These are phyloP conservation scores for Archilochus colubris DNA, from an alignment of 2,113 vertebrate genomes.

Conservation along the genomic window DNA sequence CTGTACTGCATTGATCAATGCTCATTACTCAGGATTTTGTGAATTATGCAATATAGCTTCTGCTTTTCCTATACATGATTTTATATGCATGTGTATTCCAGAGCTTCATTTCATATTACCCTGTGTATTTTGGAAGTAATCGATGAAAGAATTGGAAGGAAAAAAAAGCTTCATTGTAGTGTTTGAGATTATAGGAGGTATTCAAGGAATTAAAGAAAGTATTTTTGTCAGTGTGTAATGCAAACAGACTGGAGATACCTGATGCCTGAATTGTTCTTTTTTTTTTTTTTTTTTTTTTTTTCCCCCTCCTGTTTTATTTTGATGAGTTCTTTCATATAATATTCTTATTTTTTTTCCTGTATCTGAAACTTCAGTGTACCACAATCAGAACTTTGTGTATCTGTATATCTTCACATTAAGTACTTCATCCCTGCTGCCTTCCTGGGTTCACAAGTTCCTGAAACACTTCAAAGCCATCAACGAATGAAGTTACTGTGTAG, in stretches of 20 bases:
- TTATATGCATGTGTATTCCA: neutral
- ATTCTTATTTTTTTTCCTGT: neutral
- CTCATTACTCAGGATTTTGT: neutral
- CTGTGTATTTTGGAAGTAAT: neutral
- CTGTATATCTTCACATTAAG: neutral
- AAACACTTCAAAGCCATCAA: neutral
- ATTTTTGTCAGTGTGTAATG: neutral
- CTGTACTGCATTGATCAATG: neutral
- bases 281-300: too few species aligned
- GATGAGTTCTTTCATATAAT: neutral
- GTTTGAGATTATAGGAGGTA: neutral
- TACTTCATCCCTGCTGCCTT: neutral
- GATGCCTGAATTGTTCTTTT: neutral
- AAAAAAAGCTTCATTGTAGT: neutral
- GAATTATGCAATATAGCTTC: neutral
- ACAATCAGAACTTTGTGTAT: neutral
- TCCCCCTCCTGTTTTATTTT: neutral
- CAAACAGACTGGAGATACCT: neutral
- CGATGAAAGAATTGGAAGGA: neutral
- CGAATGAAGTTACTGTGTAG: neutral
- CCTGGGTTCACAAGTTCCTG: neutral
- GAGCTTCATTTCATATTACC: neutral
- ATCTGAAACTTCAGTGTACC: neutral
- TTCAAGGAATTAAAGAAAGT: neutral
- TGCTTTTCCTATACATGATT: accelerated